Evolutionary conservation across 2,888 invertebrate species (phyloP), one percentile per base, ranked within the genome.

Genomic region (Spisula solida): DNA sequence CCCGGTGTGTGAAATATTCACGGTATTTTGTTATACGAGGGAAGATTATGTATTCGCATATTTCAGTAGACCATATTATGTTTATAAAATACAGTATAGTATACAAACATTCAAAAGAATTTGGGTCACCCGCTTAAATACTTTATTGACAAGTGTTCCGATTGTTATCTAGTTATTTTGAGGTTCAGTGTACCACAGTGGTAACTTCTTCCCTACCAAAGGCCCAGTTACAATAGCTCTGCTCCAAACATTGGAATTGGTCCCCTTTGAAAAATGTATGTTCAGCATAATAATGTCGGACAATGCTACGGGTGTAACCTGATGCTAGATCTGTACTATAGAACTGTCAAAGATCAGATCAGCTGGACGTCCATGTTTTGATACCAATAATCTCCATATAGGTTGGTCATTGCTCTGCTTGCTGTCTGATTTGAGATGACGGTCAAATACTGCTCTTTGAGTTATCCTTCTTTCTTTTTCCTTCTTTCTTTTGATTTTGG

Each of bases 271-370:
- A 82, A 55, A 47, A 82, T 82, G 82, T 82, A 47, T 66, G 82
- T 82, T 82, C 66, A 66, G 82, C 82, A 66, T 82, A 5, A 41
- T 41, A 41, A 8, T 8, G 8, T 41, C 48, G 29, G n/a, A 66
- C 82, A 82, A 82, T 82, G 70, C 66, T 55, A 25, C 25, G 10
- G 34, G 66, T 82, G 82, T 66, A 82, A 82, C 47, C 20, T 66
- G 82, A 82, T 66, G 47, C 82, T 47, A 47, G 16, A 47, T 82
- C 82, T 70, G 47, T 66, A n/a, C n/a, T n/a, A 82, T 82, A 56
- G 66, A 82, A 82, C 66, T 56, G 56, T 70, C 70, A 48, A 0
- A 70, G 82, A 66, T 82, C 82, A 82, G 82, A 25, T 82, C 66
- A 29, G 25, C n/a, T 82, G 25, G 41, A 41, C 25, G n/a, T 66